A percentile compares a stretch with the other conserved stretches of the same genome.
Conservation (phyloP, 2,888 invertebrate genomes). For the Trichogramma evanescens region DNA sequence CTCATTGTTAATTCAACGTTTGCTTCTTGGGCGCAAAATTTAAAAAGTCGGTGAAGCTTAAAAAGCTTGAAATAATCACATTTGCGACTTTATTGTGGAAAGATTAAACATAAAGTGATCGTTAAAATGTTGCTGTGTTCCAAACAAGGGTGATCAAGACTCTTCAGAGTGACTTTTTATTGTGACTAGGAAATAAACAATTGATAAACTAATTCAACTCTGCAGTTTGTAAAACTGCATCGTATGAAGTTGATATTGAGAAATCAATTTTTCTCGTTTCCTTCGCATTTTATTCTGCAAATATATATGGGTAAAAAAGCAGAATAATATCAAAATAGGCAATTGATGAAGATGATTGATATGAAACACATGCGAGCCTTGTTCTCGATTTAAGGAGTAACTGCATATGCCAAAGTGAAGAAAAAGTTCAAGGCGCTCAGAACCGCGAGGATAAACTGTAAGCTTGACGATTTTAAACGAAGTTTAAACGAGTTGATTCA, state of each 20-base stretch:
- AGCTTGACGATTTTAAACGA: neutral
- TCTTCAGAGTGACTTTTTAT: conserved; percentile 14
- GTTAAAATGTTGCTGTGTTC: no score
- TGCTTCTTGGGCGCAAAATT: no score
- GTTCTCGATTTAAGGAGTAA: conserved; percentile 3
- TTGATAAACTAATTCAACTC: conserved; percentile 3
- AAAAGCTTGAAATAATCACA: no score
- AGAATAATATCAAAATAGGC: conserved; percentile 1
- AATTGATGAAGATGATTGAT: conserved; percentile 3
- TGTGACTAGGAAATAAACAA: conserved; percentile 7
- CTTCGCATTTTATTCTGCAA: neutral
- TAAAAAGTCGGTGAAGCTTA: no score
- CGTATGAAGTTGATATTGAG: conserved; percentile 3
- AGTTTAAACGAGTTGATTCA: conserved; percentile 11
- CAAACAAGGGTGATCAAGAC: conserved; percentile 10
- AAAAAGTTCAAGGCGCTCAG: neutral
- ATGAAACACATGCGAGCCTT: conserved; percentile 9
- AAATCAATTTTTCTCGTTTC: conserved; percentile 3
- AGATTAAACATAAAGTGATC: no score
- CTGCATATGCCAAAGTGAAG: conserved; percentile 14
- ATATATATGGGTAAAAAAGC: conserved; percentile 10
- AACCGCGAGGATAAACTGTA: neutral
- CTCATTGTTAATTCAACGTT: no score
- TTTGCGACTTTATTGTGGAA: no score
- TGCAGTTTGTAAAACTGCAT: conserved; percentile 11